phyloP scores from a whole-genome alignment of 2,113 vertebrate genomes.

The Pantherophis guttatus region DNA sequence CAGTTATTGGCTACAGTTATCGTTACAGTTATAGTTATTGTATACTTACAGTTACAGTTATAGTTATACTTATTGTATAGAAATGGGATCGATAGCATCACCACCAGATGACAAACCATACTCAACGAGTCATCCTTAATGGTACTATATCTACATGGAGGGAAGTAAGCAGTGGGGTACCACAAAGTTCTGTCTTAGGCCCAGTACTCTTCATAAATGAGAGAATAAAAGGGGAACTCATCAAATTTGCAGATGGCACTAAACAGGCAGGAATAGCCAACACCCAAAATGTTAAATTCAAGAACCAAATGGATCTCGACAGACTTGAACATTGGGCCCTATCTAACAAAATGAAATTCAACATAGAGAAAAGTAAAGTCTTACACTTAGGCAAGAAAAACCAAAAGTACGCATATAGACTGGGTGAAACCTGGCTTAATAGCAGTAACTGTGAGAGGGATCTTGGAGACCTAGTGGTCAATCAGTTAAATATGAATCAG shows the following conservation, averaged over 20 bases:
- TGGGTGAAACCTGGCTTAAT: neutral
- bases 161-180: neutral
- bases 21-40: neutral
- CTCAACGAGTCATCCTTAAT: neutral
- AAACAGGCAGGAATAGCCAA: neutral
- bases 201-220: neutral
- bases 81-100: neutral
- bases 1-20: neutral
- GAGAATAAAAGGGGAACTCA: neutral
- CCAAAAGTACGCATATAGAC: too few relatives aligned
- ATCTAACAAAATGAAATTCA: neutral
- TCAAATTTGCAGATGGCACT: neutral
- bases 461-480: neutral
- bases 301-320: neutral
- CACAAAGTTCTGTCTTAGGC: neutral
- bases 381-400: neutral
- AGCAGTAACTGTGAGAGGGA: neutral
- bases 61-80: neutral
- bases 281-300: neutral
- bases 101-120: neutral
- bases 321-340: neutral
- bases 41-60: too few relatives aligned
- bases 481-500: neutral
- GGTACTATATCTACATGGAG: neutral
- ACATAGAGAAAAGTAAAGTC: neutral